Conservation (phyloP, 2,113 vertebrate species). For the Limanda limanda region DNA sequence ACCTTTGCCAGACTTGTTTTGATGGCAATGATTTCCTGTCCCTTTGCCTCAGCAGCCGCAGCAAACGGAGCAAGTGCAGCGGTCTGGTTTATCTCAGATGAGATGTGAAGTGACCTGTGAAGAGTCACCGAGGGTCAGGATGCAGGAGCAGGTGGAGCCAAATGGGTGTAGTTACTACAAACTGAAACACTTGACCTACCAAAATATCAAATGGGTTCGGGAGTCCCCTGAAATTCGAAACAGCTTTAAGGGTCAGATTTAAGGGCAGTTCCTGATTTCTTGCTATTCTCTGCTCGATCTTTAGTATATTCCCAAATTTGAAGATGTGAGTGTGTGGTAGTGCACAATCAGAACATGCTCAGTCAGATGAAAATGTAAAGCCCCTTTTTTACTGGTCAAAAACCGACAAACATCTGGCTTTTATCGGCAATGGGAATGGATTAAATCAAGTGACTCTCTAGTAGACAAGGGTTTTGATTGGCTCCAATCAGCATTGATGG, state of each 20-base stretch:
- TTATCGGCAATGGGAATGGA: too few relatives aligned
- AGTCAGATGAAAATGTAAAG: too few relatives aligned
- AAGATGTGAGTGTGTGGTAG: too few relatives aligned
- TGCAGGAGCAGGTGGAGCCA: conserved; percentile 27
- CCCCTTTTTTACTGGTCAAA: too few relatives aligned
- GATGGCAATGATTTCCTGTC: conserved; percentile 95
- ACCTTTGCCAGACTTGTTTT: conserved; percentile 92
- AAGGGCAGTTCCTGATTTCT: too few relatives aligned
- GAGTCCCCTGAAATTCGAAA: not conserved
- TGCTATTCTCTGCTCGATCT: too few relatives aligned
- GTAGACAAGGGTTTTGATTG: too few relatives aligned
- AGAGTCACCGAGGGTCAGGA: conserved; percentile 54
- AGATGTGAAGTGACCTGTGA: conserved; percentile 81
- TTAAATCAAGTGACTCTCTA: too few relatives aligned
- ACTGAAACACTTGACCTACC: conserved; percentile 2
- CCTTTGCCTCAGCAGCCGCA: conserved; percentile 84
- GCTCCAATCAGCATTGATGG: too few relatives aligned
- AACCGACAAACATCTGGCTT: too few relatives aligned
- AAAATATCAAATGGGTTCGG: not conserved
- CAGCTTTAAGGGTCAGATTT: not conserved
- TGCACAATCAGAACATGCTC: too few relatives aligned
- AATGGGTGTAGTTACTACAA: conserved; percentile 13
- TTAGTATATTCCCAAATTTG: too few relatives aligned
- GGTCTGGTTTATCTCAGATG: conserved; percentile 79
- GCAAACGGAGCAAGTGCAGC: conserved; percentile 75